Evolutionary conservation across 2,113 vertebrate species (phyloP).

Genomic region (Cyanoliseus patagonus): DNA sequence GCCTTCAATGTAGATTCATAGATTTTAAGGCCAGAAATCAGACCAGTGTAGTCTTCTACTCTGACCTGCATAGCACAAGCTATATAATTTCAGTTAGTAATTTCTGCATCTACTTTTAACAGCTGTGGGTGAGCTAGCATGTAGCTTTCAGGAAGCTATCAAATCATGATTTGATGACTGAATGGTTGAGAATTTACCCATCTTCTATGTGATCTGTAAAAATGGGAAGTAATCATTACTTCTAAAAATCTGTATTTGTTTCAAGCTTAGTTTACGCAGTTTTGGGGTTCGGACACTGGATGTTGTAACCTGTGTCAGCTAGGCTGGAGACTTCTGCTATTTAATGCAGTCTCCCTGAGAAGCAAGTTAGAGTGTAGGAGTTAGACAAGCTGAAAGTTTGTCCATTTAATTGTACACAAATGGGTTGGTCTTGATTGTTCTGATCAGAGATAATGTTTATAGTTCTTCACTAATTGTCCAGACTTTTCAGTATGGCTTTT

Average conservation of each 20-base stretch:
- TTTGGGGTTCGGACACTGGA: not conserved
- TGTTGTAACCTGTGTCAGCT: not conserved
- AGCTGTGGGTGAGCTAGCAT: not conserved
- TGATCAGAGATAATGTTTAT: not conserved
- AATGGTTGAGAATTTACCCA: constrained; percentile 16
- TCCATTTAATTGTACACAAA: not conserved
- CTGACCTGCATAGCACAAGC: constrained; percentile 1
- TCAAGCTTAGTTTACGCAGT: not conserved
- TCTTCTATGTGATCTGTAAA: constrained; percentile 5
- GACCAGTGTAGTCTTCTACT: not conserved
- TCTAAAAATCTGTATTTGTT: constrained; percentile 23
- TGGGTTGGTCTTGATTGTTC: not conserved
- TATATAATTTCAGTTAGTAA: constrained; percentile 25
- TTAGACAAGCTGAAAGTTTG: not conserved
- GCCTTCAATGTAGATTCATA: not conserved
- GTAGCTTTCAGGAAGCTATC: not conserved
- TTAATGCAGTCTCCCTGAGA: not conserved
- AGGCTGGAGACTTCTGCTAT: not conserved
- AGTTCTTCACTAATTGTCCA: not conserved
- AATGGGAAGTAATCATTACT: constrained; percentile 22
- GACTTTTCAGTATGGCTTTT: not conserved
- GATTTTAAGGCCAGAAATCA: constrained; percentile 27
- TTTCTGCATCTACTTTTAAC: not conserved
- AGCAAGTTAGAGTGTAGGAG: not conserved
- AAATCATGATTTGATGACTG: constrained; percentile 8